Evolutionary conservation across 1,140 invertebrate species (phyloP).

Genomic region (Ylistrum balloti): DNA sequence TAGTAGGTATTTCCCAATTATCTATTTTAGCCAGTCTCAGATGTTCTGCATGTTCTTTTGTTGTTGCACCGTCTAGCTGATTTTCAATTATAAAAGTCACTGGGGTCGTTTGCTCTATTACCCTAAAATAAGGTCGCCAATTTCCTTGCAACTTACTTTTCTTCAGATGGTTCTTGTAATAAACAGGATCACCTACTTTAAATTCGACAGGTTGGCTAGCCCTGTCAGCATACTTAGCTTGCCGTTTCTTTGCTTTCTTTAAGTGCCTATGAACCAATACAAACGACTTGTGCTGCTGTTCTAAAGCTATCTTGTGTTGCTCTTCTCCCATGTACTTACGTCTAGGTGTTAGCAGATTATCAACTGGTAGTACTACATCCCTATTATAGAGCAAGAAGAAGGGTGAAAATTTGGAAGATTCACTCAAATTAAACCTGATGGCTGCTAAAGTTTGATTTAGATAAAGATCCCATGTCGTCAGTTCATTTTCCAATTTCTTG

Average conservation of each 20-base stretch:
- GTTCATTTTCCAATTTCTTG: too few species aligned
- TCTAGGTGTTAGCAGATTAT: conserved; percentile 56
- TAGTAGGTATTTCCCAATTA: conserved; percentile 48
- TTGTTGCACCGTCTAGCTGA: conserved; percentile 43
- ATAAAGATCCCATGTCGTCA: conserved; percentile 46
- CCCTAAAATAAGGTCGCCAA: conserved; percentile 50
- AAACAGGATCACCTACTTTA: conserved; percentile 57
- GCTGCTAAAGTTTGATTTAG: conserved; percentile 57
- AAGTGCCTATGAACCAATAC: not conserved
- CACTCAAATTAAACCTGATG: conserved; percentile 50
- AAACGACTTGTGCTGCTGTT: too few species aligned
- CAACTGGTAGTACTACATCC: conserved; percentile 55
- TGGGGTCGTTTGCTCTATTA: conserved; percentile 58
- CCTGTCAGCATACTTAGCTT: conserved; percentile 53
- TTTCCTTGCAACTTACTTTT: too few species aligned
- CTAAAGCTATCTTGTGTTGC: too few species aligned
- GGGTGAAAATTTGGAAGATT: too few species aligned
- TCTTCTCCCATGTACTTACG: too few species aligned
- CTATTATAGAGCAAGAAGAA: conserved; percentile 54
- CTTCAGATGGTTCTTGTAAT: too few species aligned
- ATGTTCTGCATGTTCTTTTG: conserved; percentile 48
- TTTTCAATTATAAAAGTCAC: conserved; percentile 52
- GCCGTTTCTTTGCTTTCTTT: conserved; percentile 46
- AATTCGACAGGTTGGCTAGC: conserved; percentile 43
- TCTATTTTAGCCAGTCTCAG: conserved; percentile 44